Base-by-base conservation (phyloP, 2,888 invertebrate genomes). In the Lasioglossum morio region DNA sequence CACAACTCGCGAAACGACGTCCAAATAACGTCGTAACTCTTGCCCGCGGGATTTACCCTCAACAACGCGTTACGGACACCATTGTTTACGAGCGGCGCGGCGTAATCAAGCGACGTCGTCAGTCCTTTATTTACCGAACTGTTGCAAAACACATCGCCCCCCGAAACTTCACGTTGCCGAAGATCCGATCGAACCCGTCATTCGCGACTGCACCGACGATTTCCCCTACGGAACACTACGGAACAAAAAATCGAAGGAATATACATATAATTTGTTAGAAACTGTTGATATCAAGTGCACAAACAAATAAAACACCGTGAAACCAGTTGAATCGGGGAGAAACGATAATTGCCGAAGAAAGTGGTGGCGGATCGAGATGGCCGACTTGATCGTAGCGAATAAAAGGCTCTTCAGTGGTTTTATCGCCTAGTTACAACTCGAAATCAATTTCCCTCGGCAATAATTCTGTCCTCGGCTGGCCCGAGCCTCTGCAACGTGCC, bases 1-100 rank as follows among this genome's bases (percentile, higher is more conserved):
- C 69, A 57, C 75, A 46, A 34, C 43, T 60, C 70, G 73, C 37
- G 69, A 74, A 60, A 69, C 78, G 75, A 57, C 75, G 63, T 83
- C 84, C 78, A 85, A 85, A 85, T 83, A 85, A 83, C 84, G 53
- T 85, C 78, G 84, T 75, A 79, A 85, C 53, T 83, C 78, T 76
- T 53, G 12, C 60, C 12, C 14, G 30, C 40, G 48, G 70, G 43
- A 78, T 78, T 69, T 60, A 19, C 37, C n/a, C 57, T 0, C 77
- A 19, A 27, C 77, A 43, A 70, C 70, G 78, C 72, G 46, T 63
- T 40, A 34, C 16, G 53, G n/a, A 34, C 48, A 53, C 23, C 43
- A 43, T 63, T 84, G 63, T 82, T 82, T 82, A 72, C 76, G 81
- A 63, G 19, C 60, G 23, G 30, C 48, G 19, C 60, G 23, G 30